phyloP scores from a whole-genome alignment of 35 echinoderm and acorn worm genomes.

The Ptychodera flava region DNA sequence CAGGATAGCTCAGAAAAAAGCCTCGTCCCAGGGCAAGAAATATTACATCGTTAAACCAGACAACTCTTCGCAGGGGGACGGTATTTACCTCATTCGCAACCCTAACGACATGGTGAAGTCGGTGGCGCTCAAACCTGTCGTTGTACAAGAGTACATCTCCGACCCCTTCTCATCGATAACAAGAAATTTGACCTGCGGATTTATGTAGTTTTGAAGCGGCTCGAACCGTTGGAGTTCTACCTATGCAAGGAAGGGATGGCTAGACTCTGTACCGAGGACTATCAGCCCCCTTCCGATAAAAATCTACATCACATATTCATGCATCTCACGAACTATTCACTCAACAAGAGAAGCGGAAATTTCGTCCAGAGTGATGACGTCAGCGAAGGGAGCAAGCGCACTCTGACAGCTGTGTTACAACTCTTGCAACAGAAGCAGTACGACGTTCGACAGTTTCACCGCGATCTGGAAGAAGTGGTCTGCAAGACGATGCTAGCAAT shows the following conservation, averaged over 20 bases:
- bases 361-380: slow-evolving; percentile 49
- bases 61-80: slow-evolving; percentile 56
- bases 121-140: slow-evolving; percentile 35
- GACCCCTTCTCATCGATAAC: slow-evolving; percentile 59
- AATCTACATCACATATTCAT: slow-evolving; percentile 70
- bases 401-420: slow-evolving; percentile 44
- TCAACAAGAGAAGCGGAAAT: slow-evolving; percentile 55
- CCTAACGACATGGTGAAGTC: slow-evolving; percentile 47
- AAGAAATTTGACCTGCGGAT: slow-evolving; percentile 78
- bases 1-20: slow-evolving; percentile 3
- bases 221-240: slow-evolving; percentile 55
- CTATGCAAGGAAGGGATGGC: slow-evolving; percentile 71
- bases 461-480: slow-evolving; percentile 52
- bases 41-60: slow-evolving; percentile 77
- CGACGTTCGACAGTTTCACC: slow-evolving; percentile 38
- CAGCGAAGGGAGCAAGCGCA: slow-evolving; percentile 61
- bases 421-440: slow-evolving; percentile 23
- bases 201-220: slow-evolving; percentile 53
- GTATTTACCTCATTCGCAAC: slow-evolving; percentile 65
- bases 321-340: slow-evolving; percentile 76
- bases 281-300: slow-evolving; percentile 46
- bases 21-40: slow-evolving; percentile 33
- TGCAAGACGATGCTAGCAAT: slow-evolving; percentile 67
- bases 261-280: slow-evolving; percentile 59
- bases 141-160: slow-evolving; percentile 67